Conservation (phyloP, 2,797 vertebrate genomes). For the Avahi laniger region DNA sequence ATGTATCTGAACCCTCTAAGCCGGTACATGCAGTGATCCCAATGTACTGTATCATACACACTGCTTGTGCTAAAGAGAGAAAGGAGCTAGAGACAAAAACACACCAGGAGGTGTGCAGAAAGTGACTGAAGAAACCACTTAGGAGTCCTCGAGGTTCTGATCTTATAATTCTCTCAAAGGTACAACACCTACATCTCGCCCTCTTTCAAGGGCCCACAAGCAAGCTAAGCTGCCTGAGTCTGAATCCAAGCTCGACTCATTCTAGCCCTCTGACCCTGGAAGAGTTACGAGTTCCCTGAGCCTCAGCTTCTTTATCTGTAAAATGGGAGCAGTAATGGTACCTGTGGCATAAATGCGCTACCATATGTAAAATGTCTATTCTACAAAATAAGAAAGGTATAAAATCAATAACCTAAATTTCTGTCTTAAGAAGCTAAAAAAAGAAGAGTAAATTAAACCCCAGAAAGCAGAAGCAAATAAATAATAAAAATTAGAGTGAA, state of each 20-base stretch:
- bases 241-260: background rate
- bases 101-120: fast-evolving
- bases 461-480: background rate
- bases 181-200: fast-evolving
- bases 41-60: background rate
- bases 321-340: background rate
- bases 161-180: background rate
- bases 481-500: background rate
- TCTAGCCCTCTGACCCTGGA: background rate
- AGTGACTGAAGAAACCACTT: background rate
- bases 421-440: background rate
- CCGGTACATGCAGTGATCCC: background rate
- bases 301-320: background rate
- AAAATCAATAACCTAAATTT: background rate
- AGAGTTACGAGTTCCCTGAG: background rate
- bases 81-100: background rate
- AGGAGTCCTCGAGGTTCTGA: background rate
- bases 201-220: background rate
- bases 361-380: background rate
- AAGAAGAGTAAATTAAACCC: background rate
- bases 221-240: background rate
- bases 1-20: background rate
- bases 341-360: background rate
- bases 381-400: background rate
- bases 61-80: background rate